Percentiles rank a stretch among this genome's conserved stretches.
phyloP scores from a whole-genome alignment of 2,888 invertebrate genomes.

The Cacoxenus indagator region DNA sequence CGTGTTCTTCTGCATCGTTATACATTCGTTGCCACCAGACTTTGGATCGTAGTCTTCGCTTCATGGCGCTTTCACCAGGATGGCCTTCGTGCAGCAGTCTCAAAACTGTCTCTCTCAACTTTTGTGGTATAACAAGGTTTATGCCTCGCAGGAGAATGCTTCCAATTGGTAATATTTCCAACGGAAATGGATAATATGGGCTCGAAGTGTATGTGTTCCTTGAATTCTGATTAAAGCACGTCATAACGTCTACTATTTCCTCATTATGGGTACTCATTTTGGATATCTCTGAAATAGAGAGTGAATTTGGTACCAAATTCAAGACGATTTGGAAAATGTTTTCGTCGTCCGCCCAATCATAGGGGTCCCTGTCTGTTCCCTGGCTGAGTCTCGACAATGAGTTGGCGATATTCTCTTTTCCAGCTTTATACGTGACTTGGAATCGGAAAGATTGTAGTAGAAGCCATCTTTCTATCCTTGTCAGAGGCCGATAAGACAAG shows the following conservation, averaged over 20 bases:
- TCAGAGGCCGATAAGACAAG: not conserved
- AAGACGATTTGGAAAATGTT: not conserved
- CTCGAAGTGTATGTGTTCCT: not conserved
- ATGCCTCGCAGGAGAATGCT: not conserved
- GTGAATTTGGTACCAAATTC: not conserved
- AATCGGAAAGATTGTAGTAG: not conserved
- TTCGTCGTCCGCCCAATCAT: not conserved
- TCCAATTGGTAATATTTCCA: not conserved
- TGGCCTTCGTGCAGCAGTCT: not conserved
- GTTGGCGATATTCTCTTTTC: constrained; percentile 5
- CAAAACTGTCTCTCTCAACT: not conserved
- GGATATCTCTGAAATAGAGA: not conserved
- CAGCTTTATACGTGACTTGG: not conserved
- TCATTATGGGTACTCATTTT: not conserved
- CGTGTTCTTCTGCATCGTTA: not conserved
- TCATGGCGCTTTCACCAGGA: not conserved
- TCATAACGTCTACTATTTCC: constrained; percentile 5
- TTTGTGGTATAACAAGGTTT: not conserved
- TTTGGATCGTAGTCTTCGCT: not conserved
- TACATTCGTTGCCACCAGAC: not conserved
- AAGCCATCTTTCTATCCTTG: constrained; percentile 2
- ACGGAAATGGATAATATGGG: not conserved
- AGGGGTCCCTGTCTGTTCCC: not conserved
- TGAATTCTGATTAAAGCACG: not conserved
- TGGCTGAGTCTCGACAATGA: constrained; percentile 6